Evolutionary conservation across 2,113 vertebrate species (phyloP), one percentile per base, ranked within the genome.

Genomic region (Sinocyclocheilus anophthalmus): DNA sequence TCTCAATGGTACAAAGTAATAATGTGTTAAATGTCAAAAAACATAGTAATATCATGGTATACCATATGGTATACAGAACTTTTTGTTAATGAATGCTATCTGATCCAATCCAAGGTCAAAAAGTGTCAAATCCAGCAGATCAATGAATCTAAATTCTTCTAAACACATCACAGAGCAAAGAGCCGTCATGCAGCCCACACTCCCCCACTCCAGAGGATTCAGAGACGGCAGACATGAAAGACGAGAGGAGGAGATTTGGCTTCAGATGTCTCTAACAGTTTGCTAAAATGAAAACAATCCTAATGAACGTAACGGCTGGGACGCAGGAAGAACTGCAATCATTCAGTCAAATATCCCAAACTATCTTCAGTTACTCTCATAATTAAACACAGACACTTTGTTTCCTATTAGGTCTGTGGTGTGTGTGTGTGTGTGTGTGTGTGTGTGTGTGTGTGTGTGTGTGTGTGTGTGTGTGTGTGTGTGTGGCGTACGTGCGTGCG

Each of bases 341-440:
- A 39, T 59, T 57, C 76, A 59, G 50, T 33, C 14, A 50, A 77
- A 33, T 30, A 53, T 77, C 55, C 48, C 24, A 55, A 45, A 72
- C 16, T 0, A 24, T 33, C 53, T 55, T 55, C 53, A 55, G 4
- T 53, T 16, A 53, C n/a, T 26, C 6, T 8, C 45, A 9, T 76
- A 69, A 69, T 37, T 69, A 8, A 69, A 69, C 67, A 69, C 65
- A 53, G 5, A 39, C 30, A 7, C 16, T 20, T 42, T 42, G 22
- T 24, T 24, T 80, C 20, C 12, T 80, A 80, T 80, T 80, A 80
- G 55, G 33, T 13, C 57, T 69, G n/a, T 61, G 9, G 8, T 45
- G 42, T 45, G 42, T 45, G 42, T 45, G 42, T 45, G 8, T 45
- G 42, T 45, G 42, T 45, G 42, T 10, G 42, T 45, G 42, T 45